Conservation (phyloP, 2,888 invertebrate genomes). For the Lycaena phlaeas region DNA sequence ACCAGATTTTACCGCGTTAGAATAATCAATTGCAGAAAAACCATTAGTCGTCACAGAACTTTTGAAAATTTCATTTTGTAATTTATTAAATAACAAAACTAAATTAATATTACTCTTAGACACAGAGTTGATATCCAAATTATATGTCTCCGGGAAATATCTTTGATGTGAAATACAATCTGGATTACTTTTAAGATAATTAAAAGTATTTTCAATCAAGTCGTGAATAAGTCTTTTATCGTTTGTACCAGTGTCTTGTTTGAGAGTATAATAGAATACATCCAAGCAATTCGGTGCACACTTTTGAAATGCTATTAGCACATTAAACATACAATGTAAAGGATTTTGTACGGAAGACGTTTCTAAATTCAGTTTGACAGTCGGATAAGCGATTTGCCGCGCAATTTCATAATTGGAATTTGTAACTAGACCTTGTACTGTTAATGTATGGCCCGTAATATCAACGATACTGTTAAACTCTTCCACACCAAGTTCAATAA, state of each 20-base stretch:
- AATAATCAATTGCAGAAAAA: slow-evolving; percentile 65
- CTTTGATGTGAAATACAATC: slow-evolving; percentile 30
- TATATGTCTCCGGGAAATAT: slow-evolving; percentile 39
- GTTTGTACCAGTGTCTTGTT: slow-evolving; percentile 22
- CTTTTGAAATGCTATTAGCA: slow-evolving; percentile 42
- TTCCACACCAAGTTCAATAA: slow-evolving; percentile 27
- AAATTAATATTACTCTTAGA: slow-evolving; percentile 47
- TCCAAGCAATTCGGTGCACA: slow-evolving; percentile 29
- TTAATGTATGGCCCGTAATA: slow-evolving; percentile 36
- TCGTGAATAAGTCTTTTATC: slow-evolving; percentile 19
- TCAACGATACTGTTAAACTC: slow-evolving; percentile 22
- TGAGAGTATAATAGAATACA: slow-evolving; percentile 29
- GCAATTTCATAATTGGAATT: slow-evolving; percentile 65
- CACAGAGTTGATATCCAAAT: slow-evolving; percentile 21
- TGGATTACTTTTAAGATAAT: slow-evolving; percentile 20
- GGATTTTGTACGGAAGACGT: slow-evolving; percentile 16
- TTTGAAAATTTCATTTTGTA: slow-evolving; percentile 28
- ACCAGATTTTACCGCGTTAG: slow-evolving; percentile 52
- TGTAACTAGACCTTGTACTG: slow-evolving; percentile 58
- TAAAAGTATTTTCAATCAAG: slow-evolving; percentile 32
- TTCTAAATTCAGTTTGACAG: slow-evolving; percentile 29
- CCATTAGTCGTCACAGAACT: slow-evolving; percentile 21
- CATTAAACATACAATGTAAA: slow-evolving; percentile 27
- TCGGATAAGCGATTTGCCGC: slow-evolving; percentile 67
- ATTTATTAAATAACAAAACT: slow-evolving; percentile 56